These are phyloP conservation scores for Drosophila mimetica DNA, from an alignment of 2,888 invertebrate species.

Conservation along the genomic window DNA sequence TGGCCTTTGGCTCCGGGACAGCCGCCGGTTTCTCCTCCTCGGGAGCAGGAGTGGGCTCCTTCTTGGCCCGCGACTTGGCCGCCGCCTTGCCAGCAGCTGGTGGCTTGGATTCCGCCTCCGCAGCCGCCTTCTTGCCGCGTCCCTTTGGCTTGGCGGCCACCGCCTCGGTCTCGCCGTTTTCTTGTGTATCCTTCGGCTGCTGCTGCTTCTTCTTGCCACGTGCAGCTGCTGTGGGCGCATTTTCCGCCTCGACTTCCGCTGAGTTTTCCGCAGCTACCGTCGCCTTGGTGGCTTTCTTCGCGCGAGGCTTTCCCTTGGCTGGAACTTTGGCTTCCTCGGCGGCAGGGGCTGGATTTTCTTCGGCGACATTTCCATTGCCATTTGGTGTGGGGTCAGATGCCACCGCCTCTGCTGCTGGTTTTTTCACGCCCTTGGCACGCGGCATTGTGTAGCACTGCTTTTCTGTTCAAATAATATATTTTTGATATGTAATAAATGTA, in stretches of 20 bases:
- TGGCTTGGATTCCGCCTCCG: slow-evolving; percentile 9
- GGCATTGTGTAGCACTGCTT: slow-evolving; percentile 61
- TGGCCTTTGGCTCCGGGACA: slow-evolving; percentile 28
- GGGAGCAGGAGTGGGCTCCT: slow-evolving; percentile 23
- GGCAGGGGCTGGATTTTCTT: slow-evolving; percentile 10
- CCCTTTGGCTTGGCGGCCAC: slow-evolving; percentile 46
- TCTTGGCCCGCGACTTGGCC: slow-evolving; percentile 24
- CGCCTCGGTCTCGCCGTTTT: slow-evolving; percentile 10
- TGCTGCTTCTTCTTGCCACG: slow-evolving; percentile 46
- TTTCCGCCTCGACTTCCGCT: not conserved
- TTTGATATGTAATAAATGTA: not conserved
- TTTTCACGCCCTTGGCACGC: slow-evolving; percentile 59
- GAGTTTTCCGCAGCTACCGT: slow-evolving; percentile 11
- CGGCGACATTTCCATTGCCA: slow-evolving; percentile 36
- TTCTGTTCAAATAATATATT: not conserved
- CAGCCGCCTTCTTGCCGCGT: slow-evolving; percentile 43
- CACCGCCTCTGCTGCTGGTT: slow-evolving; percentile 40
- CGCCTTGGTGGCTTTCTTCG: slow-evolving; percentile 49
- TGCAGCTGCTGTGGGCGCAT: slow-evolving; percentile 16
- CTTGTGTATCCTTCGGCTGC: slow-evolving; percentile 18
- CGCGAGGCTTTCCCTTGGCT: slow-evolving; percentile 59
- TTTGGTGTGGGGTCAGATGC: slow-evolving; percentile 45
- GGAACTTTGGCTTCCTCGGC: slow-evolving; percentile 23
- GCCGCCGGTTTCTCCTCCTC: slow-evolving; percentile 26
- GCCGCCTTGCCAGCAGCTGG: not conserved